phyloP scores from a whole-genome alignment of 2,888 invertebrate genomes.

The Troilus luridus region DNA sequence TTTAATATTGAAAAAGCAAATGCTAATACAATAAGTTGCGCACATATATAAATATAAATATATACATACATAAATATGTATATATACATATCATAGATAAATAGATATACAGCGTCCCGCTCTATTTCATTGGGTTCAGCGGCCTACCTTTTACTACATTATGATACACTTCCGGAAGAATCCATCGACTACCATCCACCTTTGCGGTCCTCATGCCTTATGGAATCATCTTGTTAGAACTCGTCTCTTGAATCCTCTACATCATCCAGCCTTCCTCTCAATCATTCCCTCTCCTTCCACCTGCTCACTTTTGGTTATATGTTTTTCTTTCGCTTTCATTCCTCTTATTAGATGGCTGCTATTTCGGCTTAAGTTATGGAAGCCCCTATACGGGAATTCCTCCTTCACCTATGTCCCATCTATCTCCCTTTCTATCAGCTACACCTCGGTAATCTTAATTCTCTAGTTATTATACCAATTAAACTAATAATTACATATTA shows the following conservation, averaged over 20 bases:
- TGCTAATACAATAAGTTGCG: no score
- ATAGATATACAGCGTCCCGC: no score
- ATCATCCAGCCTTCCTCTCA: neutral
- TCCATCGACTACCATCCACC: neutral
- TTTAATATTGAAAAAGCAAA: no score
- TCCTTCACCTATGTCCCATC: no score
- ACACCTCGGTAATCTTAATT: no score
- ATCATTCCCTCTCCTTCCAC: neutral
- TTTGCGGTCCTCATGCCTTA: neutral
- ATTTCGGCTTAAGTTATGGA: neutral
- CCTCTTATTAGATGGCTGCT: neutral
- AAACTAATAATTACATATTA: no score
- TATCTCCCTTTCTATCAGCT: neutral
- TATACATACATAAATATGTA: no score
- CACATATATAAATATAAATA: no score
- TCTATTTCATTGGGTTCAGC: neutral
- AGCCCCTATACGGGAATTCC: neutral
- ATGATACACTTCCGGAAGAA: neutral
- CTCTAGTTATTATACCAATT: no score
- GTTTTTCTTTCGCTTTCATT: neutral
- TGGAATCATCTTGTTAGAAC: neutral
- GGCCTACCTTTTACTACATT: neutral
- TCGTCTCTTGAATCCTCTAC: neutral
- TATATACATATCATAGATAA: no score
- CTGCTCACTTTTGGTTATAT: neutral